Evolutionary conservation across 2,888 invertebrate genomes (phyloP).

Genomic region (Drosophila macrothrix): DNA sequence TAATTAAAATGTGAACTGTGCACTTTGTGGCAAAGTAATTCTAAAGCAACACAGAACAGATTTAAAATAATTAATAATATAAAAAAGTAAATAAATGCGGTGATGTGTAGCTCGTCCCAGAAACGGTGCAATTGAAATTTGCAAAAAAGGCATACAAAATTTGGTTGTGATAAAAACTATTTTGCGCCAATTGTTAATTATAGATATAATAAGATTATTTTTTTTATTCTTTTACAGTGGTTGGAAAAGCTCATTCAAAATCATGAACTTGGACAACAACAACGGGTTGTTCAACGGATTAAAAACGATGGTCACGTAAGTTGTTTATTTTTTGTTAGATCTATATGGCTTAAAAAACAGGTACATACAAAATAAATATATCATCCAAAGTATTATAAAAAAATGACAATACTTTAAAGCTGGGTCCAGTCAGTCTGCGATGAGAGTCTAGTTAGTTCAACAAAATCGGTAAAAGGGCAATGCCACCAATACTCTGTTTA

Average conservation of each 20-base stretch:
- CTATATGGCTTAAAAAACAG: too few relatives aligned
- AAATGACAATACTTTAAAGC: too few relatives aligned
- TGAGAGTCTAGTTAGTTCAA: neutral
- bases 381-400: too few relatives aligned
- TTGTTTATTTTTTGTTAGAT: neutral
- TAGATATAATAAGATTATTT: neutral
- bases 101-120: too few relatives aligned
- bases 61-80: neutral
- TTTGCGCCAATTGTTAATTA: neutral
- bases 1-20: neutral
- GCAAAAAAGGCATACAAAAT: neutral
- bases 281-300: neutral
- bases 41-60: neutral
- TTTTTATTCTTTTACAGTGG: neutral
- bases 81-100: too few relatives aligned
- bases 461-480: neutral
- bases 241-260: neutral
- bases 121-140: neutral
- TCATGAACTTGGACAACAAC: conserved; percentile 1
- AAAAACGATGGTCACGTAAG: neutral
- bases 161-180: neutral
- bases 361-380: too few relatives aligned
- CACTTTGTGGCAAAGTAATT: neutral
- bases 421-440: neutral
- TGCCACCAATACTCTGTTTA: too few relatives aligned